A percentile compares a stretch with the other conserved stretches of the same genome.
Evolutionary conservation across 2,888 invertebrate genomes (phyloP).

Genomic region (Podabrus alpinus): DNA sequence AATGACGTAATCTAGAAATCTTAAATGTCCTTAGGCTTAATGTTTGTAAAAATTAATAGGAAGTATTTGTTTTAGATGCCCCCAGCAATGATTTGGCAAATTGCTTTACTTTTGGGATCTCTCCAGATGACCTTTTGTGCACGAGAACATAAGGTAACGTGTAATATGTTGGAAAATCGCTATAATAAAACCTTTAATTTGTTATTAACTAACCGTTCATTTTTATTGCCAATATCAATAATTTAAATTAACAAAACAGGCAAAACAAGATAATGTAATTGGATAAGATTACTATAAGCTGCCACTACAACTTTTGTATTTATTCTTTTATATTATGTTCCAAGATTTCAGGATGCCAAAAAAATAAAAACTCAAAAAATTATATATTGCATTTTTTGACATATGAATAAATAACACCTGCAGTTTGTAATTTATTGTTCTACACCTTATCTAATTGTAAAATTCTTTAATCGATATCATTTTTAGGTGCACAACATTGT

Average conservation of each 20-base stretch:
- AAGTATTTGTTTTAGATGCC: constrained; percentile 36
- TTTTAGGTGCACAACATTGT: constrained; percentile 70
- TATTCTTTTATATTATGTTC: not conserved
- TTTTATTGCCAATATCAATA: constrained; percentile 14
- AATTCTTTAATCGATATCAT: not conserved
- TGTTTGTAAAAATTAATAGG: constrained; percentile 24
- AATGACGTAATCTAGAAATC: constrained; percentile 28
- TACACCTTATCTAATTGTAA: not conserved
- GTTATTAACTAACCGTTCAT: constrained; percentile 5
- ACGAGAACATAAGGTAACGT: constrained; percentile 46
- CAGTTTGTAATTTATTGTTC: no score
- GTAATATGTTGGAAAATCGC: not conserved
- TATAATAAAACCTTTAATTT: not conserved
- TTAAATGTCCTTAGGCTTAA: constrained; percentile 8
- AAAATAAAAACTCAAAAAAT: no score
- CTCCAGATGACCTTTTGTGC: constrained; percentile 35
- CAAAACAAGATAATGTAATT: constrained; percentile 14
- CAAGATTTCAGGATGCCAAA: not conserved
- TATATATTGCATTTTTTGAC: no score
- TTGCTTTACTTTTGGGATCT: constrained; percentile 33
- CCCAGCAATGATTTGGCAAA: constrained; percentile 23
- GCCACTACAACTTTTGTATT: constrained; percentile 1
- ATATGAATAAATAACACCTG: no score
- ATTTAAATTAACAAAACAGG: constrained; percentile 16
- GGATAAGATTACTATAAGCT: constrained; percentile 10